phyloP scores from a whole-genome alignment of 2,888 invertebrate genomes.

The Sphaerophoria rueppellii region DNA sequence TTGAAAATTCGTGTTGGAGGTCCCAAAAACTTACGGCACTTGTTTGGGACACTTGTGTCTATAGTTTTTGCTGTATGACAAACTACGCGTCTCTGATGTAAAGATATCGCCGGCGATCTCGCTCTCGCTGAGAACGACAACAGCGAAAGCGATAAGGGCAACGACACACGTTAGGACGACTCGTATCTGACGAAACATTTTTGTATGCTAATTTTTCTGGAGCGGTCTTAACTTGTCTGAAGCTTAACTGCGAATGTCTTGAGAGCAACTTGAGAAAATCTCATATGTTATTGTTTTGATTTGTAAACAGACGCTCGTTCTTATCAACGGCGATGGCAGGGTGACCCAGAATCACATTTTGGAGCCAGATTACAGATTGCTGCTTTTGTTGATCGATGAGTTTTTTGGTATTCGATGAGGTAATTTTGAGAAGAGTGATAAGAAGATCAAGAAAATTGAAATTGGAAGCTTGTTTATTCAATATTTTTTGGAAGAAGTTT shows the following conservation, averaged over 20 bases:
- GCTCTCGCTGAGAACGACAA: conserved; percentile 41
- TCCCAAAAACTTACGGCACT: conserved; percentile 78
- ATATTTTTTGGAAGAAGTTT: no score
- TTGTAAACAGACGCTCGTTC: not conserved
- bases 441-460: not conserved
- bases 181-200: conserved; percentile 39
- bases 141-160: conserved; percentile 41
- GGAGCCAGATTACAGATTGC: conserved; percentile 8
- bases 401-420: not conserved
- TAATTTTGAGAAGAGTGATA: not conserved
- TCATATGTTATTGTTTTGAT: not conserved
- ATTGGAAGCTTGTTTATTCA: no score
- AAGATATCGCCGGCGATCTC: conserved; percentile 74
- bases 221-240: conserved; percentile 12
- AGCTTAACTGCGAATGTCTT: conserved; percentile 25
- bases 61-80: conserved; percentile 46
- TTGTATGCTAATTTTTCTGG: not conserved
- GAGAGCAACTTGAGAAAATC: not conserved
- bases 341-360: conserved; percentile 58
- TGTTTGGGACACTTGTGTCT: conserved; percentile 74
- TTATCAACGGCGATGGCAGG: conserved; percentile 46
- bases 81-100: conserved; percentile 64
- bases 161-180: not conserved
- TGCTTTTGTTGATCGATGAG: conserved; percentile 4
- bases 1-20: not conserved